Base-by-base conservation (phyloP, 2,113 vertebrate species). In the Notothenia coriiceps region DNA sequence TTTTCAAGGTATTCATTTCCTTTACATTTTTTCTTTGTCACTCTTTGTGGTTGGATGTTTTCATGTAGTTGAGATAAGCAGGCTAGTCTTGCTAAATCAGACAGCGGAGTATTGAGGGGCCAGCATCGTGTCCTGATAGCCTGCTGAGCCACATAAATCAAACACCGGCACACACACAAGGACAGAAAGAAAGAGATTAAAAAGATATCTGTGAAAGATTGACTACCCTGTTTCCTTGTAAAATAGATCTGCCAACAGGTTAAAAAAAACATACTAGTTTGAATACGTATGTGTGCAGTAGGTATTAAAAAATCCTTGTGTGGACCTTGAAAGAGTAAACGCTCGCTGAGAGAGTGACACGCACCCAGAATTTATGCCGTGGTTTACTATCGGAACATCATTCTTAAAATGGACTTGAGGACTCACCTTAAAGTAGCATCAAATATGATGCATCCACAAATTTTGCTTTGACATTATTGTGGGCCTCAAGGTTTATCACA, bases 101-200 rank as follows among this genome's bases (percentile, higher is more conserved):
- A 88, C 86, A 83, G 83, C 54, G 20, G 80, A 70, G 88, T 88
- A 83, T 83, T 86, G 76, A 66, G 77, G 70, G 77, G 64, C 75
- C 80, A 77, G 75, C 76, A 3, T 60, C 22, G 44, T 70, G 83
- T 90, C 86, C 84, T 52, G 80, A 81, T 82, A 79, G 80, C 82
- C 73, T 56, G 81, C 87, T 77, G 79, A 78, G 88, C 76, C 70
- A 80, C 86, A 94, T 94, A 91, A 92, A 94, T 94, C 91, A 91
- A 89, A 84, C 72, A 70, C 82, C 74, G 25, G 25, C 75, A 71
- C 79, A 80, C 86, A 81, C 78, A 86, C 81, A 86, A 88, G 91
- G 89, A 89, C 93, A 88, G 86, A 71, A 72, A 90, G 78, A 85
- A 80, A 91, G 52, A 94, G 93, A 94, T 94, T 93, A 93, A 94